Evolutionary conservation across 2,797 vertebrate genomes (phyloP).

Genomic region (Pteronotus mesoamericanus): DNA sequence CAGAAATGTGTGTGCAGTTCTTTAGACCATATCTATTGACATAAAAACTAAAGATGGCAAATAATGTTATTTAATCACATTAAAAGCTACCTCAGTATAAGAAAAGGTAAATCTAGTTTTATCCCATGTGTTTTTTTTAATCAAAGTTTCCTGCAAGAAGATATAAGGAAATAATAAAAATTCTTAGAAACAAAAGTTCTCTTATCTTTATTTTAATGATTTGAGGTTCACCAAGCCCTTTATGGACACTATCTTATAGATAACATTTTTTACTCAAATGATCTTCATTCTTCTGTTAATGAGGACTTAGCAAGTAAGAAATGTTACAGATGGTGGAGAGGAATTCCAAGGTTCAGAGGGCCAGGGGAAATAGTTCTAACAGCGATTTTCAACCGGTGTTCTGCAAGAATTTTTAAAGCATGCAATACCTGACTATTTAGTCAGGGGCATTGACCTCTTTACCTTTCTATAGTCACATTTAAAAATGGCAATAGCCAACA

Average conservation of each 20-base stretch:
- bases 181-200: not conserved
- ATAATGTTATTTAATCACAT: not conserved
- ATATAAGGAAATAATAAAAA: not conserved
- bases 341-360: not conserved
- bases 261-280: not conserved
- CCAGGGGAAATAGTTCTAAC: not conserved
- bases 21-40: not conserved
- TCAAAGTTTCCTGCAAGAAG: not conserved
- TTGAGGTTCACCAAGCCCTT: not conserved
- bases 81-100: not conserved
- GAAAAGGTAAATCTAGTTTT: not conserved
- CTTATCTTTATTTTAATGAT: not conserved
- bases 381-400: too few species aligned
- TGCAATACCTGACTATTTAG: not conserved
- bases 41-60: not conserved
- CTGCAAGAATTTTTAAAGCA: too few species aligned
- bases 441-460: too few species aligned
- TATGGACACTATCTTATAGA: not conserved
- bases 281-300: not conserved
- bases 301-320: not conserved
- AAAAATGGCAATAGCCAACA: too few species aligned
- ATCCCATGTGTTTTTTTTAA: not conserved
- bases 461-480: too few species aligned
- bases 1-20: not conserved
- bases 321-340: not conserved